Evolutionary conservation across 92 coral and sea anemone genomes (phyloP), one percentile per base, ranked within the genome.

Genomic region (Actinostola sp.): DNA sequence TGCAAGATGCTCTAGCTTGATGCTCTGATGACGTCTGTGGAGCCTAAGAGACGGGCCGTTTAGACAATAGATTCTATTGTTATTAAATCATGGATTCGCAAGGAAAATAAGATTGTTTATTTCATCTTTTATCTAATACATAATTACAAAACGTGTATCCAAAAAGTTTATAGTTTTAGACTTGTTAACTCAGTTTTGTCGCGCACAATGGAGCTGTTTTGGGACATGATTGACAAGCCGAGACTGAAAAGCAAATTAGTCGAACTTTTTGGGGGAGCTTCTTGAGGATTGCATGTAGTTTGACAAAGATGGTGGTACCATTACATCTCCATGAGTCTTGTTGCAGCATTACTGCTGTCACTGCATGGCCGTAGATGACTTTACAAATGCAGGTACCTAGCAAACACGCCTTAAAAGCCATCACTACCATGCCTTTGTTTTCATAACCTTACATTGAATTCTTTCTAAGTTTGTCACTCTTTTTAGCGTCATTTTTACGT

Each of bases 21-120:
- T 53, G 50, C 29, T 49, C 28, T 67, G 41, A 67, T 68, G 74
- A 68, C 74, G 74, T 68, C 19, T 25, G 29, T 31, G 74, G 74
- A 50, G 74, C 74, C 74, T 32, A 29, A 50, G 24, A 49, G 74
- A 68, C 74, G 46, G 74, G 27, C 17, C 15, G 19, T 30, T 68
- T 51, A 68, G 74, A 68, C 74, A 68, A 68, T 68, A 48, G 62
- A 8, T 68, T 33, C 44, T 68, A 33, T 66, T 66, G 56, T 30
- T 44, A 1, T 29, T 41, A 32, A 68, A 3, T 68, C 32, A 29
- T 16, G 25, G 32, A 30, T 68, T 51, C 32, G 20, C 61, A 42
- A 51, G 74, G 74, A 68, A 68, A 61, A 2, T 48, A 4, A 14
- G 2, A 4, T 14, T 48, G 4, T 3, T 61, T 13, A 31, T 28